Percentiles rank a stretch among this genome's conserved stretches.
phyloP scores from a whole-genome alignment of 1,140 invertebrate genomes.

The Oedothorax gibbosus region DNA sequence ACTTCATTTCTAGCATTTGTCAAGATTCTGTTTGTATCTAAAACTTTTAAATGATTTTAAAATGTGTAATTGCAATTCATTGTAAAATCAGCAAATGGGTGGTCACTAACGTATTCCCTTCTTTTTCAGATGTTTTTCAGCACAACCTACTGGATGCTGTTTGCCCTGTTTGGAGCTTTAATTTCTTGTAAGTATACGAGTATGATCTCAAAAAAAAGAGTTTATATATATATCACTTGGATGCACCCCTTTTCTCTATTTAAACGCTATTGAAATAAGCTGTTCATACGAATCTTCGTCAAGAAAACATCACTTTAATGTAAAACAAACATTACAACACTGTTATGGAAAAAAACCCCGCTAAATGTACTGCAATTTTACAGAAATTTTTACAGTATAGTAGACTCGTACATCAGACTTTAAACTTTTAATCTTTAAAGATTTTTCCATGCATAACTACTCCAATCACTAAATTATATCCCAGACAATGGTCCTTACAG shows the following conservation, averaged over 20 bases:
- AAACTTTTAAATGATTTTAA: too few species aligned
- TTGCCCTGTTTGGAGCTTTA: conserved; percentile 83
- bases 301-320: too few species aligned
- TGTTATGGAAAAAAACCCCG: too few species aligned
- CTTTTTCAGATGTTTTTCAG: conserved; percentile 80
- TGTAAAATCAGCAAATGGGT: too few species aligned
- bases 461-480: not conserved
- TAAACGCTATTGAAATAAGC: too few species aligned
- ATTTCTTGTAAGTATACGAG: conserved; percentile 76
- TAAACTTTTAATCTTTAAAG: not conserved
- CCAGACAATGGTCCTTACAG: not conserved
- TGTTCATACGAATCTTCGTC: too few species aligned
- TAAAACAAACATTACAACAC: too few species aligned
- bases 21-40: not conserved
- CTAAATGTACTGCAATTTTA: too few species aligned
- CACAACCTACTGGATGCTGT: conserved; percentile 88
- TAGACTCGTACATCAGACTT: too few species aligned
- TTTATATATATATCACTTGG: not conserved
- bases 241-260: too few species aligned
- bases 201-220: not conserved
- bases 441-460: not conserved
- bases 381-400: too few species aligned
- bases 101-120: not conserved
- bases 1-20: not conserved
- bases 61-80: too few species aligned